Evolutionary conservation across 2,113 vertebrate genomes (phyloP), one percentile per base, ranked within the genome.

Genomic region (Oophaga pumilio): DNA sequence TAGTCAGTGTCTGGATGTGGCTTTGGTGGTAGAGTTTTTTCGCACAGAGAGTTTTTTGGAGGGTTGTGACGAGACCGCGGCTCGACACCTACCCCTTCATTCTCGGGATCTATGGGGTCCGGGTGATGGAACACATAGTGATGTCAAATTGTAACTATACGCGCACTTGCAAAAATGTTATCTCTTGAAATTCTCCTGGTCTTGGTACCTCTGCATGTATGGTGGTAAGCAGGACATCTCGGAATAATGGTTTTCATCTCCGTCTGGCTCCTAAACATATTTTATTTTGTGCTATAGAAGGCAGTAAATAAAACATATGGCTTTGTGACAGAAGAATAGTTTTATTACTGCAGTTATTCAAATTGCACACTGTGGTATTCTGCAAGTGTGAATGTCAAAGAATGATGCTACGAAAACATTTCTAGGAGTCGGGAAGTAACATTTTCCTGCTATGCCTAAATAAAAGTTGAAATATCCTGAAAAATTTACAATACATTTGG

Each of bases 221-320:
- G 79, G 50, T 13, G 33, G 9, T 69, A 9, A 26, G 43, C 14
- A 14, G 33, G 62, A 26, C n/a, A 14, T 26, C 20, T 18, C 69
- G 62, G 62, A 83, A 50, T 83, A 83, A 53, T n/a, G 53, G 68
- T 83, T 69, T 69, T n/a, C 64, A 64, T 83, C 43, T 82, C 49
- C 49, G 69, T 50, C 49, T n/a, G 43, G 62, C 62, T 82, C 80
- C 60, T 66, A 82, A 82, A 82, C 80, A 82, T 53, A 49, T 69
- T 83, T 83, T 69, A 83, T 83, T 83, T 83, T 83, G 81, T 69
- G 81, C 81, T 83, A 83, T 83, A 69, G 81, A 83, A 83, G 62
- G 81, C 81, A 83, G 62, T 82, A 82, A 83, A 83, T 83, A 82
- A 83, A 83, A 83, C 81, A 83, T 83, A 83, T 82, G 80, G 80